Conservation (phyloP, 2,113 vertebrate species). For the Caranx ignobilis region DNA sequence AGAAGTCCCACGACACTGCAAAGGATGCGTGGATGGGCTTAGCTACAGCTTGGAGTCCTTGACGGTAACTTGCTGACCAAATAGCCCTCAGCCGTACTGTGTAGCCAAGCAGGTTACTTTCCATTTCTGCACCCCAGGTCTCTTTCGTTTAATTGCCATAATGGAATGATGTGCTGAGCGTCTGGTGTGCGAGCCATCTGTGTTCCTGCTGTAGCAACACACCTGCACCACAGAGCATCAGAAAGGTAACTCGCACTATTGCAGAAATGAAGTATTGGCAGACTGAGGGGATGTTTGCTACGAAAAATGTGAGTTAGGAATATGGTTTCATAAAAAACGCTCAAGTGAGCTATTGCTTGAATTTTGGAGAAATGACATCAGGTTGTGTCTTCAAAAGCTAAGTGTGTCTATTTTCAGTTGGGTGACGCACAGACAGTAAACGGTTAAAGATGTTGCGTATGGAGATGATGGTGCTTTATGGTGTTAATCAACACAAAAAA, state of each 20-base stretch:
- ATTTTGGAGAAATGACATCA: constrained; percentile 2
- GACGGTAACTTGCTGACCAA: constrained; percentile 50
- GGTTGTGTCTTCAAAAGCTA: neutral
- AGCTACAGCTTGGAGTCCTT: constrained; percentile 24
- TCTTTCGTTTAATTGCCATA: constrained; percentile 86
- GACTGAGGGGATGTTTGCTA: constrained; percentile 3
- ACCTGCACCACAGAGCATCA: constrained; percentile 85
- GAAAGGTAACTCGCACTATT: constrained; percentile 57
- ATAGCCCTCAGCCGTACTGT: constrained; percentile 31
- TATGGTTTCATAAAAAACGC: constrained; percentile 13
- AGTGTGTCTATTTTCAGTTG: constrained; percentile 20
- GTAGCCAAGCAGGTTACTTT: constrained; percentile 75
- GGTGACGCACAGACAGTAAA: constrained; percentile 34
- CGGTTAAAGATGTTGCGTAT: constrained; percentile 52
- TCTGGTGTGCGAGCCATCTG: constrained; percentile 91
- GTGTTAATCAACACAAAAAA: constrained; percentile 72
- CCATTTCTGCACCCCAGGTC: constrained; percentile 81
- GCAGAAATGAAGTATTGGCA: neutral
- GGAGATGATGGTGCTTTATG: constrained; percentile 51
- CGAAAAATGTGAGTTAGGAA: neutral
- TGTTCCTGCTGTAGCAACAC: constrained; percentile 83
- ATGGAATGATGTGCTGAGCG: constrained; percentile 89
- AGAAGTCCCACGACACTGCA: neutral
- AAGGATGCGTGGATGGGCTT: neutral
- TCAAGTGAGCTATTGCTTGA: neutral